These are phyloP conservation scores for Chymomyza caudatula DNA, from an alignment of 2,888 invertebrate species.

Conservation along the genomic window DNA sequence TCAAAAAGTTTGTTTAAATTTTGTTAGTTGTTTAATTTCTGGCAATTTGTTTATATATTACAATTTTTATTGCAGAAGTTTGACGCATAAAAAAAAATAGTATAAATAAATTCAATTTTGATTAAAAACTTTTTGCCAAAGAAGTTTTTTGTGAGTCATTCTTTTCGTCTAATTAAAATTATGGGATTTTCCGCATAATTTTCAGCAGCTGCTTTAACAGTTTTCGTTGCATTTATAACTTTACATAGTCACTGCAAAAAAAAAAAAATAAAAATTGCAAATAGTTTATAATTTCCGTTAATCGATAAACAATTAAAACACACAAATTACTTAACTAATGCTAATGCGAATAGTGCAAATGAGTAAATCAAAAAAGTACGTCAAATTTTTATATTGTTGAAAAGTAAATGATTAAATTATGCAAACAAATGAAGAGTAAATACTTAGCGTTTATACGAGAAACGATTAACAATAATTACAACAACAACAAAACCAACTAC, in stretches of 20 bases:
- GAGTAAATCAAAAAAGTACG: constrained; percentile 49
- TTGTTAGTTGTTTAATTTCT: background rate
- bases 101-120: background rate
- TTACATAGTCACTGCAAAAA: constrained; percentile 22
- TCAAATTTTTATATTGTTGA: constrained; percentile 60
- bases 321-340: constrained; percentile 64
- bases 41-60: background rate
- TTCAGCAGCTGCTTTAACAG: background rate
- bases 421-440: constrained; percentile 9
- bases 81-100: background rate
- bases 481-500: constrained; percentile 30
- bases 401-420: constrained; percentile 23
- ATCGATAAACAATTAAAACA: constrained; percentile 49
- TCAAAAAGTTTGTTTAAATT: background rate
- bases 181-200: background rate
- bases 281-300: background rate
- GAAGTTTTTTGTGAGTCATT: background rate
- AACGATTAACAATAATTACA: constrained; percentile 15
- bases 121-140: background rate
- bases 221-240: constrained; percentile 54
- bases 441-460: constrained; percentile 54
- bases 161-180: background rate
- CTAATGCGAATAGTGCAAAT: constrained; percentile 49
- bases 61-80: background rate
- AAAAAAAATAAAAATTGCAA: constrained; percentile 1